These are phyloP conservation scores for Tragelaphus buxtoni DNA, from an alignment of 2,113 vertebrate species.

Conservation along the genomic window DNA sequence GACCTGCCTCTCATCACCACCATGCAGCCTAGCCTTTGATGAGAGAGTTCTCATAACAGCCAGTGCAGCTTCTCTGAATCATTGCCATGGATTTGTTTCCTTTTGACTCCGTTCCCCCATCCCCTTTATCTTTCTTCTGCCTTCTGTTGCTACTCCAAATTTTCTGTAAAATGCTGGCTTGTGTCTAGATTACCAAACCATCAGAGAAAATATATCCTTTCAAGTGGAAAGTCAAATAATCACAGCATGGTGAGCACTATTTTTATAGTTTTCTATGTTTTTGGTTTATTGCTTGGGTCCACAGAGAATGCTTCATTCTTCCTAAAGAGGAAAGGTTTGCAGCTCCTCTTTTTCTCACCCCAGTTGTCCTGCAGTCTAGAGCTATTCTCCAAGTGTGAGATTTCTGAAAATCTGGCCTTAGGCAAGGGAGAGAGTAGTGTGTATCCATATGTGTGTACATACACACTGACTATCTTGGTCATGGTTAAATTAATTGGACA, in stretches of 20 bases:
- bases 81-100: neutral
- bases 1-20: neutral
- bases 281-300: neutral
- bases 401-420: neutral
- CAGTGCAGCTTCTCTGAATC: neutral
- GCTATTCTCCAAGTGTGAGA: neutral
- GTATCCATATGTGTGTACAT: neutral
- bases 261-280: neutral
- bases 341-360: neutral
- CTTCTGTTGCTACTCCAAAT: neutral
- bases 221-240: neutral
- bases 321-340: neutral
- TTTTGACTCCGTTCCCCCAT: neutral
- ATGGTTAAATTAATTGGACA: neutral
- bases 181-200: neutral
- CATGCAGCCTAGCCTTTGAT: neutral
- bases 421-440: neutral
- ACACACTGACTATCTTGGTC: neutral
- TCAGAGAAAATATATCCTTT: constrained; percentile 1
- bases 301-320: neutral
- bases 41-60: neutral
- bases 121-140: neutral
- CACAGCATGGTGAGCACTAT: neutral
- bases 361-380: neutral
- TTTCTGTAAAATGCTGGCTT: neutral